phyloP scores from a whole-genome alignment of 2,113 vertebrate species.

The Phyllostomus hastatus region DNA sequence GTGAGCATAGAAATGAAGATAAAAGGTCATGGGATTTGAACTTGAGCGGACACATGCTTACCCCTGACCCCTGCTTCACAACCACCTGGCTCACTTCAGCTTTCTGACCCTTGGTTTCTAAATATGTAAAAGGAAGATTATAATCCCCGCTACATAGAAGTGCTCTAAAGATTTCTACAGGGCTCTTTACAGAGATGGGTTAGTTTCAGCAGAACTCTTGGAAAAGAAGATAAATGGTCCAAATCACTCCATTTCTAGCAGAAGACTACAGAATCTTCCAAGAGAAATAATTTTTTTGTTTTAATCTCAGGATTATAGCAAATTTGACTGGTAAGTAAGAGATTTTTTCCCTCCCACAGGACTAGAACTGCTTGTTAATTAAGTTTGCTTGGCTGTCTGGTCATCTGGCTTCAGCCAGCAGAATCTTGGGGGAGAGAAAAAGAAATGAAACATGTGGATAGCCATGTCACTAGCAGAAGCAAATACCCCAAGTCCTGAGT shows the following conservation, averaged over 20 bases:
- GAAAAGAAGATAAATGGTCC: background rate
- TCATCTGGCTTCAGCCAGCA: background rate
- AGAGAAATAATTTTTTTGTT: background rate
- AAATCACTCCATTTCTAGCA: background rate
- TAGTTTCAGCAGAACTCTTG: background rate
- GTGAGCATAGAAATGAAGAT: background rate
- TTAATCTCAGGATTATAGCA: background rate
- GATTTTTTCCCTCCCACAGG: background rate
- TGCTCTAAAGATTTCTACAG: background rate
- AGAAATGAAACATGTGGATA: background rate
- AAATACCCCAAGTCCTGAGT: constrained; percentile 23
- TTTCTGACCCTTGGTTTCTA: background rate
- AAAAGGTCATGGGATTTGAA: background rate
- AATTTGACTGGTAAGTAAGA: background rate
- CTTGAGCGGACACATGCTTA: background rate
- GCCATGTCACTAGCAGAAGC: background rate
- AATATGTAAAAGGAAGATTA: background rate
- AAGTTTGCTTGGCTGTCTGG: background rate
- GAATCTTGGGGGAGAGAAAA: background rate
- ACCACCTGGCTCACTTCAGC: background rate
- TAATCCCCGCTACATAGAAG: background rate
- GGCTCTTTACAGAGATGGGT: background rate
- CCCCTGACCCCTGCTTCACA: too few relatives aligned
- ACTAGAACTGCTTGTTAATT: constrained; percentile 15
- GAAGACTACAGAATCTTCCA: background rate